Evolutionary conservation across 2,888 invertebrate species (phyloP).

Genomic region (Hecatera dysodea): DNA sequence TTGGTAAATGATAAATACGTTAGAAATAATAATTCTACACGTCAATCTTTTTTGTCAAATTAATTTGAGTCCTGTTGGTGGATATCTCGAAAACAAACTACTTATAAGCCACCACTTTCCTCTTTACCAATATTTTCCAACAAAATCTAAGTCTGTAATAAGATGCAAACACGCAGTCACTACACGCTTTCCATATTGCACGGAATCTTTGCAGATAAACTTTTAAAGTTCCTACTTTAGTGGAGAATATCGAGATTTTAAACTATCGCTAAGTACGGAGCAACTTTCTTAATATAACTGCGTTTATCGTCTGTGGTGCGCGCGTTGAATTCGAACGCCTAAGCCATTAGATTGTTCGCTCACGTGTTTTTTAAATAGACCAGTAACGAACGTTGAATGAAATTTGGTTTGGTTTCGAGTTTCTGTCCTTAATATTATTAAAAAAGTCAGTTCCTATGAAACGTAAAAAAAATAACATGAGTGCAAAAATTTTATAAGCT

Average conservation of each 20-base stretch:
- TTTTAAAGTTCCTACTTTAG: slow-evolving; percentile 61
- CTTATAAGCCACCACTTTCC: neutral
- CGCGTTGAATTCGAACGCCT: slow-evolving; percentile 31
- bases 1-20: too few species aligned
- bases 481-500: too few species aligned
- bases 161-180: slow-evolving; percentile 50
- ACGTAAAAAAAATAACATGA: too few species aligned
- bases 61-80: too few species aligned
- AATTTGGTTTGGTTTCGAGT: too few species aligned
- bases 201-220: slow-evolving; percentile 60
- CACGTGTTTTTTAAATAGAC: slow-evolving; percentile 14
- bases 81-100: too few species aligned
- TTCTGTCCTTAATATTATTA: too few species aligned
- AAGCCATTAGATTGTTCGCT: slow-evolving; percentile 12
- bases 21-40: too few species aligned
- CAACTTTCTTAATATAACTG: slow-evolving; percentile 70
- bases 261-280: slow-evolving; percentile 64
- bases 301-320: slow-evolving; percentile 61
- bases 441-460: too few species aligned
- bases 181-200: slow-evolving; percentile 56
- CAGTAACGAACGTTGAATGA: too few species aligned
- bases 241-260: slow-evolving; percentile 67
- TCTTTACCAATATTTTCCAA: slow-evolving; percentile 16
- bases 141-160: slow-evolving; percentile 47
- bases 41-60: too few species aligned